Evolutionary conservation across 2,113 vertebrate genomes (phyloP).

Genomic region (Clarias magur): DNA sequence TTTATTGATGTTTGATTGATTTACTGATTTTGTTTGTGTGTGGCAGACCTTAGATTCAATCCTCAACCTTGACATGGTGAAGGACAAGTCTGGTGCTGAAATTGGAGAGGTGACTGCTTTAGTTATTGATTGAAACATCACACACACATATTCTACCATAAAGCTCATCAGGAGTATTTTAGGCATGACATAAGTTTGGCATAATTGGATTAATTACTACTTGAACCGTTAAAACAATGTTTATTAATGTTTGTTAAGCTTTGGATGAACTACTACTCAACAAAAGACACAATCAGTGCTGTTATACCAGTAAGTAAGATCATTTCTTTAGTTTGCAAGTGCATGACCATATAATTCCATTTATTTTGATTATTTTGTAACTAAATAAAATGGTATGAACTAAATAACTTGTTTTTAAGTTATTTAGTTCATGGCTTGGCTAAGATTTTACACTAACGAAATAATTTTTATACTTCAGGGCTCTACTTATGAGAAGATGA

Average conservation of each 20-base stretch:
- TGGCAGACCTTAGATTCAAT: slow-evolving; percentile 86
- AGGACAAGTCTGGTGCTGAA: slow-evolving; percentile 83
- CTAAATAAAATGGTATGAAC: not conserved
- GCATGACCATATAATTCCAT: not conserved
- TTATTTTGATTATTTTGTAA: not conserved
- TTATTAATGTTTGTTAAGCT: slow-evolving; percentile 73
- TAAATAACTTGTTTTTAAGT: too few relatives aligned
- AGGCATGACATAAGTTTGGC: too few relatives aligned
- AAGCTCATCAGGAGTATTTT: too few relatives aligned
- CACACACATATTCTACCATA: not conserved
- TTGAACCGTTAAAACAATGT: not conserved
- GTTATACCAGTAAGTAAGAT: slow-evolving; percentile 94
- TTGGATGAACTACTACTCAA: slow-evolving; percentile 88
- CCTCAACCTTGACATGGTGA: slow-evolving; percentile 87
- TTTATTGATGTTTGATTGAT: not conserved
- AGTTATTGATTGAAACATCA: not conserved
- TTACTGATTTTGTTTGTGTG: not conserved
- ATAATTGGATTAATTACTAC: not conserved
- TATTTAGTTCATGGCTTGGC: not conserved
- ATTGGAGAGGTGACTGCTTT: slow-evolving; percentile 81
- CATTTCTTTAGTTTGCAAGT: not conserved
- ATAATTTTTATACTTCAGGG: slow-evolving; percentile 67
- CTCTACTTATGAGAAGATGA: slow-evolving; percentile 81
- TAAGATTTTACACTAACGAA: not conserved
- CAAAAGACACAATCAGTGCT: slow-evolving; percentile 88